phyloP scores from a whole-genome alignment of 2,113 vertebrate species.

The Hippocampus abdominalis region DNA sequence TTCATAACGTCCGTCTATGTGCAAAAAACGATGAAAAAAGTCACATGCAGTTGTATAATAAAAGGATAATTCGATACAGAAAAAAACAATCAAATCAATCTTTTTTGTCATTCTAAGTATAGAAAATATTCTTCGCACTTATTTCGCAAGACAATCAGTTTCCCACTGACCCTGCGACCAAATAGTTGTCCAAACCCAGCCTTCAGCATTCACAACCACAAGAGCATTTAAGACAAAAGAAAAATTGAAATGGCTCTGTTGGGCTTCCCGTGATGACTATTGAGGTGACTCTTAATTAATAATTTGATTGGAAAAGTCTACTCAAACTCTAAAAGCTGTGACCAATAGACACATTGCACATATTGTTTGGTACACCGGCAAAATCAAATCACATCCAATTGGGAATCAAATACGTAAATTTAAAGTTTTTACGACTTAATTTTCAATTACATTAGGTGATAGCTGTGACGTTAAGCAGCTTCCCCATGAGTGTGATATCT shows the following conservation, averaged over 20 bases:
- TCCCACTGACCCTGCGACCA: neutral
- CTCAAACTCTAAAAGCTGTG: neutral
- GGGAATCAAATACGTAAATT: neutral
- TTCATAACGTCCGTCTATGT: neutral
- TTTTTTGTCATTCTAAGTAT: neutral
- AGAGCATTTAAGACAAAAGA: neutral
- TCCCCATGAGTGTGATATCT: too few relatives aligned
- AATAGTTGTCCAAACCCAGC: neutral
- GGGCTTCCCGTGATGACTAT: neutral
- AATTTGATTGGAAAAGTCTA: neutral
- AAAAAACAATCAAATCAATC: neutral
- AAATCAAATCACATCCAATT: neutral
- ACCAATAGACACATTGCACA: neutral
- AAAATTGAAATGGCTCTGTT: neutral
- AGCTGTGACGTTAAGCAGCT: neutral
- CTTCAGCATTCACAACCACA: neutral
- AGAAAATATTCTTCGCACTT: neutral
- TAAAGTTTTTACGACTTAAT: neutral
- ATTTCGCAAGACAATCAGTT: neutral
- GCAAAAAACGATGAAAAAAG: neutral
- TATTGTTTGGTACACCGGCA: neutral
- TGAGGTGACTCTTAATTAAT: rapidly evolving
- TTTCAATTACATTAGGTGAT: too few relatives aligned
- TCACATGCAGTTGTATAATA: neutral
- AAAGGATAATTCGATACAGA: neutral